Percentiles rank a stretch among this genome's conserved stretches.
These are phyloP conservation scores for Troides aeacus DNA, from an alignment of 2,888 invertebrate species.

Conservation along the genomic window DNA sequence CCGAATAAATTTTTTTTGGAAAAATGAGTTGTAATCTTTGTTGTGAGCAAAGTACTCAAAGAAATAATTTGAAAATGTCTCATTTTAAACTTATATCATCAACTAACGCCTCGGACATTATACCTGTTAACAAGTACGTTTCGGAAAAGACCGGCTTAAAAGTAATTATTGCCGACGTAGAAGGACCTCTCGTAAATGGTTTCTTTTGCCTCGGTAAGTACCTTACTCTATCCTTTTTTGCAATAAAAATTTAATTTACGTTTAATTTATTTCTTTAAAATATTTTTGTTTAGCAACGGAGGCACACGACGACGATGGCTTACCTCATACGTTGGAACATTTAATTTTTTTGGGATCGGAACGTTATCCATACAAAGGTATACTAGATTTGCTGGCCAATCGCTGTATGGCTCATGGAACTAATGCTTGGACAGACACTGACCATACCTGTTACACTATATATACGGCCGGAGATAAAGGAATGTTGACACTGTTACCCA, in stretches of 20 bases:
- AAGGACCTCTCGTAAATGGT: conserved; percentile 94
- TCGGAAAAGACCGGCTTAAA: conserved; percentile 89
- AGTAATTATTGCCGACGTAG: conserved; percentile 90
- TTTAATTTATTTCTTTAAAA: background rate
- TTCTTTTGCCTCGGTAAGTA: conserved; percentile 90
- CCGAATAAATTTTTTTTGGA: background rate
- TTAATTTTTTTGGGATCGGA: conserved; percentile 94
- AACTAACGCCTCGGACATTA: conserved; percentile 84
- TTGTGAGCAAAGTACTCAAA: background rate
- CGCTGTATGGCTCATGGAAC: conserved; percentile 94
- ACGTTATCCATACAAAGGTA: conserved; percentile 93
- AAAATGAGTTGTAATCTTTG: background rate
- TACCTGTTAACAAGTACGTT: conserved; percentile 89
- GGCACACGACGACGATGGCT: conserved; percentile 93
- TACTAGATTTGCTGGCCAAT: conserved; percentile 93
- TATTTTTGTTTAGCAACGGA: conserved; percentile 85
- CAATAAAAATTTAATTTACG: background rate
- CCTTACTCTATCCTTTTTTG: background rate
- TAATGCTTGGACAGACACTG: conserved; percentile 92
- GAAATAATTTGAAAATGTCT: conserved; percentile 50
- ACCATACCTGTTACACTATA: conserved; percentile 95
- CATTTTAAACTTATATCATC: conserved; percentile 79
- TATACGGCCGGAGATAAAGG: conserved; percentile 91
- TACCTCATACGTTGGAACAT: conserved; percentile 96
- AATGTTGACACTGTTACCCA: conserved; percentile 92